Base-by-base conservation (phyloP, 1,140 invertebrate genomes). In the Bathynomus jamesi region DNA sequence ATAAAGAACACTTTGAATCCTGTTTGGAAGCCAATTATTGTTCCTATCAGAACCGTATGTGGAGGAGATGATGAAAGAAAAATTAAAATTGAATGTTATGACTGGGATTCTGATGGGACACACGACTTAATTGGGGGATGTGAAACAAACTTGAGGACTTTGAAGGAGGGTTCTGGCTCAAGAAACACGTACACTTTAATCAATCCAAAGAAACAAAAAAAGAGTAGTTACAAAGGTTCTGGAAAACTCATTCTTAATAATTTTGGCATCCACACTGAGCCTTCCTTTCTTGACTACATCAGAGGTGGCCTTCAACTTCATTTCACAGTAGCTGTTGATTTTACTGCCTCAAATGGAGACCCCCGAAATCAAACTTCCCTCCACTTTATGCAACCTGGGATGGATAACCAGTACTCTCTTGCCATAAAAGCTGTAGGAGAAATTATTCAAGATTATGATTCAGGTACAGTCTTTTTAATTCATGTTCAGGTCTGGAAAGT, bases 271-370 rank as follows among this genome's bases (percentile, higher is more conserved):
- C 73, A 75, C 24, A 69, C 74, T n/a, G 71, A 77, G 81, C 76
- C 79, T 80, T 81, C 82, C 70, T 85, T 85, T 74, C 75, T 85
- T 46, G 84, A 85, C 76, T 85, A 83, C 77, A 81, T 85, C n/a
- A 78, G 80, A 78, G 81, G 83, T 76, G 85, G 85, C 31, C 86
- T 84, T 17, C 82, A 87, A 78, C 78, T 89, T n/a, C 83, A 87
- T 79, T 88, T 85, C 76, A 86, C 86, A 10, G 85, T 89, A 69
- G 85, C 86, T 17, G 82, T 88, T 30, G 87, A 88, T 80, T 88
- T 88, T 75, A 88, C 87, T 21, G 85, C 85, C 5, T 88, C 87
- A 1, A 88, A 88, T 81, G 85, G 87, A 0, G 83, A 87, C 71
- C 86, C 86, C 21, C 80, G 81, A 64, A 80, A 83, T 28, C 82